A percentile compares a stretch with the other conserved stretches of the same genome.
phyloP scores from a whole-genome alignment of 2,797 vertebrate species.

The Buceros bicornis region DNA sequence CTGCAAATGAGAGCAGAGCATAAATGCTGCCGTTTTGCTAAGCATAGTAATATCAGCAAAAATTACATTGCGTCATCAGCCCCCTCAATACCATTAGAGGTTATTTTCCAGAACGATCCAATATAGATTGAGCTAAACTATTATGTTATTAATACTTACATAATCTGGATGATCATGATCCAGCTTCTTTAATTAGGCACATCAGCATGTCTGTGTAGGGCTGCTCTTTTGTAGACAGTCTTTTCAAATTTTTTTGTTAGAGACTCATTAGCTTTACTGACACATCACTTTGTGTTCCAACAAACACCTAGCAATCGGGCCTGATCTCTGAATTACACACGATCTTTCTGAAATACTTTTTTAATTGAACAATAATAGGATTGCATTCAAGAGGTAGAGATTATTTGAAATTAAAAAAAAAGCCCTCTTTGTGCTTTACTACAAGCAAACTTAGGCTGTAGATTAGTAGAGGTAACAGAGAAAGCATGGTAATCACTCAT shows the following conservation, averaged over 20 bases:
- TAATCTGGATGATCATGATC: background rate
- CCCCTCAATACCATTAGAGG: background rate
- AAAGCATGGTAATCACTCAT: background rate
- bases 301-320: background rate
- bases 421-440: background rate
- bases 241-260: background rate
- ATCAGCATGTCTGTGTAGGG: background rate
- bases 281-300: background rate
- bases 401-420: background rate
- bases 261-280: background rate
- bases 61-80: background rate
- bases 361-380: background rate
- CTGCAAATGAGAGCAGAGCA: too few relatives aligned
- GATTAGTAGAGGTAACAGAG: background rate
- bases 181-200: conserved; percentile 8
- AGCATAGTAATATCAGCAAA: background rate
- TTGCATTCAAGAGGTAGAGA: background rate
- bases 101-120: conserved; percentile 29
- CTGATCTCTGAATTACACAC: background rate
- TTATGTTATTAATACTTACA: background rate
- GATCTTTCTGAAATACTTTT: background rate
- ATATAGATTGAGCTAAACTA: background rate
- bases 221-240: background rate
- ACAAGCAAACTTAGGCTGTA: background rate
- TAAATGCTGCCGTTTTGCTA: too few relatives aligned